Conservation (phyloP, 1,140 invertebrate species). For the Drosophila santomea region DNA sequence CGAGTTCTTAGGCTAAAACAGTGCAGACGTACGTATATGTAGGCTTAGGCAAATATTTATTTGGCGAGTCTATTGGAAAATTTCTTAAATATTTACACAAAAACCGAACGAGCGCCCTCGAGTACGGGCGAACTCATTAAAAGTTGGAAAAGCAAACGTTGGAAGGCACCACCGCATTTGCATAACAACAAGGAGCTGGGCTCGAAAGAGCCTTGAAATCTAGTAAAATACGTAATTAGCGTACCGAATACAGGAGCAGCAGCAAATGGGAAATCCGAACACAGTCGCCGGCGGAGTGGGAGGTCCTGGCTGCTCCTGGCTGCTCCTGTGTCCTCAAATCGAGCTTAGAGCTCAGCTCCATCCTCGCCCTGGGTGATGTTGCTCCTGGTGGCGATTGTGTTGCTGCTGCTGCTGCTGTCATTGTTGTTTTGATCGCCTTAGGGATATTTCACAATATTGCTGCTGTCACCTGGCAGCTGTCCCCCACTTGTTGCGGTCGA, state of each 20-base stretch:
- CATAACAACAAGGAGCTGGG: slow-evolving; percentile 25
- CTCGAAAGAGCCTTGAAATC: slow-evolving; percentile 7
- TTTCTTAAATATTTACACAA: slow-evolving; percentile 69
- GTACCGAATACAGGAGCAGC: background rate
- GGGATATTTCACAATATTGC: slow-evolving; percentile 77
- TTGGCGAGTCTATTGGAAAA: slow-evolving; percentile 54
- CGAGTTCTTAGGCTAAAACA: slow-evolving; percentile 10
- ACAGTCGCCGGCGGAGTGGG: background rate
- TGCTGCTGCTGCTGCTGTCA: background rate
- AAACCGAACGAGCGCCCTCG: slow-evolving; percentile 20
- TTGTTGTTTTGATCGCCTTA: slow-evolving; percentile 40
- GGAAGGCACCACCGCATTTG: slow-evolving; percentile 12
- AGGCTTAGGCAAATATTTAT: slow-evolving; percentile 41
- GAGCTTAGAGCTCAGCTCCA: slow-evolving; percentile 13
- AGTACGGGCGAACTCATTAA: slow-evolving; percentile 46
- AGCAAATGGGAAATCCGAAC: slow-evolving; percentile 4
- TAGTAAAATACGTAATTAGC: slow-evolving; percentile 42
- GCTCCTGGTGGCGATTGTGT: background rate
- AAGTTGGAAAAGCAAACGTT: slow-evolving; percentile 30
- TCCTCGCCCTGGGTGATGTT: slow-evolving; percentile 2
- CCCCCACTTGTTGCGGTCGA: slow-evolving; percentile 71
- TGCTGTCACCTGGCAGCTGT: slow-evolving; percentile 58
- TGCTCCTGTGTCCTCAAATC: background rate
- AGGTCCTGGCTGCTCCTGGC: too few species aligned
- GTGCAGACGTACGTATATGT: slow-evolving; percentile 10